Evolutionary conservation across 35 echinoderm and acorn worm genomes (phyloP).

Genomic region (Apostichopus parvimensis): DNA sequence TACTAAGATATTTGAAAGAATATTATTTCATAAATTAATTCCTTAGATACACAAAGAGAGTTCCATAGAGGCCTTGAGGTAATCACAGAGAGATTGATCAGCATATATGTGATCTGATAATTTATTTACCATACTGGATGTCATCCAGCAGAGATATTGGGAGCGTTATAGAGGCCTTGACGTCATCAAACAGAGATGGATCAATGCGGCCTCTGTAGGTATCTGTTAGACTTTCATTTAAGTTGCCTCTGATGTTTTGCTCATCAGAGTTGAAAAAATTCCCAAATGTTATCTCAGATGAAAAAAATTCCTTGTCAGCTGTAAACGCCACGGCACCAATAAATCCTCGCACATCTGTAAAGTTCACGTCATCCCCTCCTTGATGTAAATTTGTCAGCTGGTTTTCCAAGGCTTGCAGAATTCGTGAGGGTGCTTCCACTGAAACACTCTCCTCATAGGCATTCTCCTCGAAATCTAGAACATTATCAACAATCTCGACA

Average conservation of each 20-base stretch:
- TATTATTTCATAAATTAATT: too few relatives aligned
- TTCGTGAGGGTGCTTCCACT: not conserved
- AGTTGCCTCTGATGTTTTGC: not conserved
- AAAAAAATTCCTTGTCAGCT: not conserved
- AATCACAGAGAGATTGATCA: not conserved
- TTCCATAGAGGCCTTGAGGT: too few relatives aligned
- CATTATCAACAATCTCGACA: not conserved
- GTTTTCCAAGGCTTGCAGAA: not conserved
- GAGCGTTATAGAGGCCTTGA: not conserved
- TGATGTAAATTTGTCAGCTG: constrained; percentile 9
- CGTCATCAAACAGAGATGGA: not conserved
- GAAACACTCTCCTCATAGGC: not conserved
- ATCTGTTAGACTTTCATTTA: not conserved
- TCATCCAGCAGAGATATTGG: not conserved
- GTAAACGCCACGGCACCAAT: not conserved
- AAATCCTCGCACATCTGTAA: not conserved
- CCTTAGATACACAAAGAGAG: too few relatives aligned
- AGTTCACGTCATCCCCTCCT: not conserved
- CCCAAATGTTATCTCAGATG: constrained; percentile 12
- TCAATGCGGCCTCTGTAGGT: not conserved
- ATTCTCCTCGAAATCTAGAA: not conserved
- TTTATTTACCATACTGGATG: not conserved
- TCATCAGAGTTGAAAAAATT: not conserved
- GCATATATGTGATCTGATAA: too few relatives aligned
- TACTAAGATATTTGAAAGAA: too few relatives aligned